phyloP scores from a whole-genome alignment of 2,888 invertebrate genomes.

The Tuberolachnus salignus region DNA sequence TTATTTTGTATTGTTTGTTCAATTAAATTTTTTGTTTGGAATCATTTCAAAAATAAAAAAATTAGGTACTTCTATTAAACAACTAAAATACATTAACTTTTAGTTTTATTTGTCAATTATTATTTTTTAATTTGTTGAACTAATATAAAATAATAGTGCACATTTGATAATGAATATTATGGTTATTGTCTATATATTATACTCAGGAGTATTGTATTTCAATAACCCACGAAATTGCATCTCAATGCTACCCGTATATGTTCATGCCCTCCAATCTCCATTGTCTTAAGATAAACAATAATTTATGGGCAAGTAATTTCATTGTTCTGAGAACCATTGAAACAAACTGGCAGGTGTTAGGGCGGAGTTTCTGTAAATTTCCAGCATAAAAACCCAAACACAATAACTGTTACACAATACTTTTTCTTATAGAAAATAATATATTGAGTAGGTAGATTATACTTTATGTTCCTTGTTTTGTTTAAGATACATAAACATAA shows the following conservation, averaged over 20 bases:
- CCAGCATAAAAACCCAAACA: conserved; percentile 22
- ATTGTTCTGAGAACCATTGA: conserved; percentile 53
- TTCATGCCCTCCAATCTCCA: conserved; percentile 5
- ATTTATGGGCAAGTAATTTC: conserved; percentile 30
- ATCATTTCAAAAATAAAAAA: too few species aligned
- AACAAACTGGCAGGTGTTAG: conserved; percentile 43
- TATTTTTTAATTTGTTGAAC: too few species aligned
- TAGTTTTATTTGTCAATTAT: too few species aligned
- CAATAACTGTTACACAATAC: conserved; percentile 27
- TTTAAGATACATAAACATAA: neutral
- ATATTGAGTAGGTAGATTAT: conserved; percentile 11
- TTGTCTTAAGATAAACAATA: conserved; percentile 51
- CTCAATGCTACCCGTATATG: conserved; percentile 11
- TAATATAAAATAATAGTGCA: too few species aligned
- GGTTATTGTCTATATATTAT: neutral
- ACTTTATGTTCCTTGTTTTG: neutral
- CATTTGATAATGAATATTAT: neutral
- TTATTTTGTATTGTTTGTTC: neutral
- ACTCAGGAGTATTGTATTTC: conserved; percentile 43
- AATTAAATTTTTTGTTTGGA: too few species aligned
- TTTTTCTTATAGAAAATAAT: conserved; percentile 11
- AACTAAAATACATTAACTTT: too few species aligned
- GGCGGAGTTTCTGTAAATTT: conserved; percentile 38
- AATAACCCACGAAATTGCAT: neutral
- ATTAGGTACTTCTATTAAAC: too few species aligned